Evolutionary conservation across 2,797 vertebrate species (phyloP).

Genomic region (Rhadinocentrus ornatus): DNA sequence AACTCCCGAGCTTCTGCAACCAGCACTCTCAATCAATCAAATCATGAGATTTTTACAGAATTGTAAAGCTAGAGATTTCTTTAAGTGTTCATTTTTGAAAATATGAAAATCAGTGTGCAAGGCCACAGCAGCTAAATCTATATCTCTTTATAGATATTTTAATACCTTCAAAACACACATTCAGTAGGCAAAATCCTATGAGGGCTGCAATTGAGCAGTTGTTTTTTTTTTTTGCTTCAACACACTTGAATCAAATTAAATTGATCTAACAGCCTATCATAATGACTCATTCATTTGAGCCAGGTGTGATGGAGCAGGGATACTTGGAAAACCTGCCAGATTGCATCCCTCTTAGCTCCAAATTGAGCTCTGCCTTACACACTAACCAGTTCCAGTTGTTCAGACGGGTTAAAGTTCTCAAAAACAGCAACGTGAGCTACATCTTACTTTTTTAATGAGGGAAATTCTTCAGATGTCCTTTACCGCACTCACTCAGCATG

Average conservation of each 20-base stretch:
- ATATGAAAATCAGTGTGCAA: background rate
- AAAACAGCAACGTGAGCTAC: slow-evolving; percentile 16
- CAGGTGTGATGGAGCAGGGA: no score
- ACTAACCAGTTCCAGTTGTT: background rate
- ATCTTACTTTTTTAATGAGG: slow-evolving; percentile 10
- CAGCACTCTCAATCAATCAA: background rate
- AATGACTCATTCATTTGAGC: no score
- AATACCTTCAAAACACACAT: background rate
- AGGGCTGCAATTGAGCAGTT: no score
- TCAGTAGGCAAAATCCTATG: background rate
- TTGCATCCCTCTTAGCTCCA: no score
- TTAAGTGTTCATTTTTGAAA: background rate
- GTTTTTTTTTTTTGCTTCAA: no score
- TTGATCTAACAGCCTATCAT: no score
- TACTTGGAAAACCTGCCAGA: no score
- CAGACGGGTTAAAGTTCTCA: background rate
- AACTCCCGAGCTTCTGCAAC: background rate
- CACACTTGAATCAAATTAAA: no score
- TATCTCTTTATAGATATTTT: background rate
- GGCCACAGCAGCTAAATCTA: background rate
- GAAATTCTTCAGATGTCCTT: slow-evolving; percentile 18
- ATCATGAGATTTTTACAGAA: background rate
- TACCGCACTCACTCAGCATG: slow-evolving; percentile 33
- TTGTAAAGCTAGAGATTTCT: background rate
- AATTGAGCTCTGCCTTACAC: no score